phyloP scores from a whole-genome alignment of 2,888 invertebrate species.

The Dicroscelio sp. region DNA sequence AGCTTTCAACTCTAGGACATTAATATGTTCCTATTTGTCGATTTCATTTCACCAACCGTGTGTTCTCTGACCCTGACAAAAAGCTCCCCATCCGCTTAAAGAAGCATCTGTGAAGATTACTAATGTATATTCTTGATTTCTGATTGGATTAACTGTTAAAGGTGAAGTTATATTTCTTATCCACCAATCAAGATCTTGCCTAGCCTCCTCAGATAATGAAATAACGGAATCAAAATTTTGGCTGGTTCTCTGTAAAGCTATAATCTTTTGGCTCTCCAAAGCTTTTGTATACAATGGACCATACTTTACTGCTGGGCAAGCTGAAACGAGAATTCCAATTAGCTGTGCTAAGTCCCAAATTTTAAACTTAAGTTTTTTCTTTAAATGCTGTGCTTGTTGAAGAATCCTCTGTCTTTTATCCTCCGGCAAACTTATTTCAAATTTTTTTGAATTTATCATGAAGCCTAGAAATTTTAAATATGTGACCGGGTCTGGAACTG shows the following conservation, averaged over 20 bases:
- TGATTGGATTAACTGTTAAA: too few species aligned
- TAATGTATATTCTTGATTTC: too few species aligned
- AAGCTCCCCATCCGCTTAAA: conserved; percentile 77
- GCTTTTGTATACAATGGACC: conserved; percentile 46
- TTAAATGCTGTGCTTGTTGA: not conserved
- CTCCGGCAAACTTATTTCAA: conserved; percentile 28
- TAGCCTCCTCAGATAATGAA: not conserved
- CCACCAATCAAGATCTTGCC: conserved; percentile 29
- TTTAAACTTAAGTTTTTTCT: not conserved
- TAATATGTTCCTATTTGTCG: conserved; percentile 56
- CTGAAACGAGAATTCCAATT: conserved; percentile 54
- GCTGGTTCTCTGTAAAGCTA: not conserved
- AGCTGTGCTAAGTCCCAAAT: conserved; percentile 65
- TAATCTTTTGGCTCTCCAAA: conserved; percentile 31
- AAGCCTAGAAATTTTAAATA: conserved; percentile 59
- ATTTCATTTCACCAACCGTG: conserved; percentile 53
- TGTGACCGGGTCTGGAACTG: not conserved
- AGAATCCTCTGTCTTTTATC: conserved; percentile 39
- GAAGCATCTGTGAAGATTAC: conserved; percentile 80
- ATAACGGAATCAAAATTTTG: conserved; percentile 19
- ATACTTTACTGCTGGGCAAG: conserved; percentile 56
- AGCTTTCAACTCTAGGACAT: conserved; percentile 58
- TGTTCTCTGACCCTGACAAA: conserved; percentile 2
- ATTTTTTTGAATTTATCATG: conserved; percentile 24
- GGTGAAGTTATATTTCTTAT: not conserved